These are phyloP conservation scores for Puntigrus tetrazona DNA, from an alignment of 2,113 vertebrate genomes.

Conservation along the genomic window DNA sequence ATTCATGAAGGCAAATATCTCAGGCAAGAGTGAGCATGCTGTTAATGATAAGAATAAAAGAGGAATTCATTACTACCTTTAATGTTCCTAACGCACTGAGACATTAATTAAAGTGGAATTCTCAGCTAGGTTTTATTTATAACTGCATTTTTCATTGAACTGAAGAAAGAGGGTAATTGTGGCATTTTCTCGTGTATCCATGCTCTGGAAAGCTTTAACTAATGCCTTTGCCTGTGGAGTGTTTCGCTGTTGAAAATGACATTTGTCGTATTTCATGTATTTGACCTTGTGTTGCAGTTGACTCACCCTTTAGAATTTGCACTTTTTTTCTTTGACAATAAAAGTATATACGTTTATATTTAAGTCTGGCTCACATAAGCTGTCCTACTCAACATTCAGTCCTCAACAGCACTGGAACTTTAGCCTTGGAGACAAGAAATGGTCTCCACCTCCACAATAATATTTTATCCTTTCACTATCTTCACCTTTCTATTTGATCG, in stretches of 20 bases:
- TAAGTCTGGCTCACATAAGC: not conserved
- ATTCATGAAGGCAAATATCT: conserved; percentile 71
- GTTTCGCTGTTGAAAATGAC: not conserved
- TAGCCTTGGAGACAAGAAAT: not conserved
- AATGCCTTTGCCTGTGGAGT: not conserved
- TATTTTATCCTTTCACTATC: not conserved
- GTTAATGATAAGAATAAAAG: conserved; percentile 78
- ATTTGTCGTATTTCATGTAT: not conserved
- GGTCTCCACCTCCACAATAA: not conserved
- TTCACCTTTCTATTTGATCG: not conserved
- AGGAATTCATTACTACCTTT: conserved; percentile 79
- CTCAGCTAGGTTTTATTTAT: conserved; percentile 76
- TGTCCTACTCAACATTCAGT: not conserved
- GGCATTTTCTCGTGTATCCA: not conserved
- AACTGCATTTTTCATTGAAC: conserved; percentile 75
- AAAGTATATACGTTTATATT: not conserved
- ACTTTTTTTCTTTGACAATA: not conserved
- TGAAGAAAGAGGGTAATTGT: conserved; percentile 51
- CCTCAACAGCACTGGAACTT: not conserved
- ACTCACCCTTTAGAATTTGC: not conserved
- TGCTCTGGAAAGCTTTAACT: conserved; percentile 8
- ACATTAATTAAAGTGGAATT: conserved; percentile 78
- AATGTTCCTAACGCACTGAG: conserved; percentile 81
- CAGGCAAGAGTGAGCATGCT: conserved; percentile 71
- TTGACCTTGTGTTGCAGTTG: not conserved